phyloP scores from a whole-genome alignment of 1,140 invertebrate species.

The Drosophila paulistorum region DNA sequence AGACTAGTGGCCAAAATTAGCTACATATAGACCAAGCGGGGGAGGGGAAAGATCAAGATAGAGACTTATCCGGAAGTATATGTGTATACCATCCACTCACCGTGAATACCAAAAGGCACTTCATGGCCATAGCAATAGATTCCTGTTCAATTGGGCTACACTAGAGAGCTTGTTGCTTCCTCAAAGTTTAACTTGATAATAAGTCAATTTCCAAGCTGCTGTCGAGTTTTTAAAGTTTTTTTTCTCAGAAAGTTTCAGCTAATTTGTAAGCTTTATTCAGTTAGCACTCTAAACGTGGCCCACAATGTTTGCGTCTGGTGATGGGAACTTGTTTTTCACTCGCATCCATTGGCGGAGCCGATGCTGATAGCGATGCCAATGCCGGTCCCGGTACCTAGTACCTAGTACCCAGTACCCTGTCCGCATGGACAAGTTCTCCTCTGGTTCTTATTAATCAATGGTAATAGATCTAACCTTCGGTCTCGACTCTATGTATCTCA shows the following conservation, averaged over 20 bases:
- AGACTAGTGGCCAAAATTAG: conserved; percentile 27
- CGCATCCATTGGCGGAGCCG: conserved; percentile 26
- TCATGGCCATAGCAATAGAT: conserved; percentile 49
- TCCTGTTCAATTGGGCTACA: conserved; percentile 27
- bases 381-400: conserved; percentile 12
- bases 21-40: conserved; percentile 29
- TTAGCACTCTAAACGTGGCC: conserved; percentile 58
- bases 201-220: conserved; percentile 51
- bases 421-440: conserved; percentile 22
- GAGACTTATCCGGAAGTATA: background rate
- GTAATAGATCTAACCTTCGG: conserved; percentile 59
- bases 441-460: conserved; percentile 40
- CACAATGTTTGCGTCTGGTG: conserved; percentile 14
- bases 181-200: conserved; percentile 70
- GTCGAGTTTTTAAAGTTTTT: conserved; percentile 66
- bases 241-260: conserved; percentile 46
- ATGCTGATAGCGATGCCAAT: conserved; percentile 38
- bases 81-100: conserved; percentile 42
- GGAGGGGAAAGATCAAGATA: background rate
- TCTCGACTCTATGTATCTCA: conserved; percentile 31
- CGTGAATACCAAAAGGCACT: conserved; percentile 67
- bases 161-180: conserved; percentile 46
- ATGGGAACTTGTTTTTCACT: conserved; percentile 31
- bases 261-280: conserved; percentile 62
- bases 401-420: background rate